Evolutionary conservation across 2,113 vertebrate genomes (phyloP), one percentile per base, ranked within the genome.

Genomic region (Herpetotheres cachinnans): DNA sequence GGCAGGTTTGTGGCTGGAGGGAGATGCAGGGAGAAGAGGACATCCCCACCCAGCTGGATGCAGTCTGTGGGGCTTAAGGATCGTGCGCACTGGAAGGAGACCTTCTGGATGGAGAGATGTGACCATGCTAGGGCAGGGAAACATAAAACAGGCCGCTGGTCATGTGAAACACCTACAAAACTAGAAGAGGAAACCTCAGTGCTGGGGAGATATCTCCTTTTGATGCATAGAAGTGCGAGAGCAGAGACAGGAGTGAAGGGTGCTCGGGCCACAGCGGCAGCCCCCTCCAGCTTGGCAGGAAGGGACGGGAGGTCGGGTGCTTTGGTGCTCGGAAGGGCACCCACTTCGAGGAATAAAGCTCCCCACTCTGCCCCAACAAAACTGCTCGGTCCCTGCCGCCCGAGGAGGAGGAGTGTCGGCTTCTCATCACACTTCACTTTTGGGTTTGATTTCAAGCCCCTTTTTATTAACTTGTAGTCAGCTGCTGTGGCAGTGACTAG

Each of bases 381-480:
- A 46, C 91, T 62, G 73, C 72, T 84, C 70, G 74, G 32, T 38
- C 65, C 42, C 55, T 72, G 62, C 15, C 3, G 6, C 7, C 30
- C 3, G 1, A 47, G 50, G 77, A 47, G 54, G 55, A 81, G 52
- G 34, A 52, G 36, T 4, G 11, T 58, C 59, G 59, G 3, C 32
- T 91, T 80, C 65, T 52, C 72, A 78, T 25, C 67, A 50, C 84
- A n/a, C 34, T 72, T 92, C 63, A 17, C 46, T 79, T 73, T 13
- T 4, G 29, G 82, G 49, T 86, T 86, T 80, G 89, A 87, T 86
- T 91, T 84, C 63, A 54, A 86, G 46, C 74, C 61, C 52, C 27
- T 93, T 92, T 97, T 96, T 97, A 97, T 98, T 97, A 98, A 97
- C 94, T 95, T 70, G 69, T 76, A 77, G 82, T 72, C 88, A 92